Conservation (phyloP, 2,888 invertebrate species). For the Autographa gamma region DNA sequence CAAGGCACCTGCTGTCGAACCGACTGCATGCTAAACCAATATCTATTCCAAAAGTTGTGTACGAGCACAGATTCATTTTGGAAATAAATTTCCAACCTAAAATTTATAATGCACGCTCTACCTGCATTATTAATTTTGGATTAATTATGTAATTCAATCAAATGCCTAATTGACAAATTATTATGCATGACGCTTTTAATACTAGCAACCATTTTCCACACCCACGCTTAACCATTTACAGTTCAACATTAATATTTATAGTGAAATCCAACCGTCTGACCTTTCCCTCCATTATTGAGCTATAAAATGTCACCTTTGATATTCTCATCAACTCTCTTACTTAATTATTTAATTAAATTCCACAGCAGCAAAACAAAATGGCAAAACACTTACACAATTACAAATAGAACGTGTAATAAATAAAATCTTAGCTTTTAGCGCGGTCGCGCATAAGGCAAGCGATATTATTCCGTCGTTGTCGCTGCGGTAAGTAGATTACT, state of each 20-base stretch:
- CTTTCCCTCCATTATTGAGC: background rate
- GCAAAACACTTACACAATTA: conserved; percentile 3
- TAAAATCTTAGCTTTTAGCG: conserved; percentile 24
- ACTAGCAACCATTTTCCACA: background rate
- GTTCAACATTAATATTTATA: background rate
- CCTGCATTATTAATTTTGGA: too few relatives aligned
- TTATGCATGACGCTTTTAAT: background rate
- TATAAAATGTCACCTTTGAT: background rate
- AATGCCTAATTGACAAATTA: too few relatives aligned
- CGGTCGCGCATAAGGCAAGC: conserved; percentile 9
- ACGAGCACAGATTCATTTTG: too few relatives aligned
- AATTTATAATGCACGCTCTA: too few relatives aligned
- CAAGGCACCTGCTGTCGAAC: background rate
- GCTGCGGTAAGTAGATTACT: conserved; percentile 40
- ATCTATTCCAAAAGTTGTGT: too few relatives aligned
- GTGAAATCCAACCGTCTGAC: background rate
- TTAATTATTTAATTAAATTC: conserved; percentile 4
- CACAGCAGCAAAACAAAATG: conserved; percentile 5
- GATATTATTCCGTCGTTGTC: conserved; percentile 23
- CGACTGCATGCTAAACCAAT: background rate
- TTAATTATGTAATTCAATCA: too few relatives aligned
- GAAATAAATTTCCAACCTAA: too few relatives aligned
- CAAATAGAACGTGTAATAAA: conserved; percentile 33
- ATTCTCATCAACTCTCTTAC: background rate
- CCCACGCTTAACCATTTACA: background rate